Percentiles rank a stretch among this genome's conserved stretches.
Evolutionary conservation across 2,113 vertebrate species (phyloP).

Genomic region (Phaethornis superciliosus): DNA sequence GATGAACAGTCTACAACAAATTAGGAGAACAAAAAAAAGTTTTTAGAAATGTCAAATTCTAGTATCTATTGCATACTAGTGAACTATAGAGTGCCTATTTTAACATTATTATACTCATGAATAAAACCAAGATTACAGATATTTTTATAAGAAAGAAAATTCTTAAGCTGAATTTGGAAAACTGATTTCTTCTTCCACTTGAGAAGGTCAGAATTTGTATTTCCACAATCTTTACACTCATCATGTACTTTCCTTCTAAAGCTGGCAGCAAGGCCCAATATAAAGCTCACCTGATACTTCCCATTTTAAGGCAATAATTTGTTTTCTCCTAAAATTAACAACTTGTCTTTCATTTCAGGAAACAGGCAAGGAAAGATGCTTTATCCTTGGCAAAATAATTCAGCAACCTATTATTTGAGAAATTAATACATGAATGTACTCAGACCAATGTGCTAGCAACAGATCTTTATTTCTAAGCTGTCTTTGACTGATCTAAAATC

Average conservation of each 20-base stretch:
- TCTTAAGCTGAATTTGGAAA: slow-evolving; percentile 36
- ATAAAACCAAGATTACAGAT: not conserved
- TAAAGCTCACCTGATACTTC: not conserved
- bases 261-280: not conserved
- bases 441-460: not conserved
- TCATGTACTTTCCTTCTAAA: not conserved
- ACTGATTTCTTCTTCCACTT: slow-evolving; percentile 39
- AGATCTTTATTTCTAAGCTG: not conserved
- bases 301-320: not conserved
- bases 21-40: slow-evolving; percentile 20
- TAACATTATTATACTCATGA: not conserved
- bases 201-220: slow-evolving; percentile 50
- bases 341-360: not conserved
- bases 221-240: slow-evolving; percentile 2
- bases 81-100: not conserved
- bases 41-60: slow-evolving; percentile 56
- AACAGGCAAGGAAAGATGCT: not conserved
- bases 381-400: not conserved
- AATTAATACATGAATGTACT: not conserved
- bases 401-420: not conserved
- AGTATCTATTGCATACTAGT: not conserved
- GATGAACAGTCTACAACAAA: slow-evolving; percentile 44
- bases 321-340: not conserved
- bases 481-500: not conserved
- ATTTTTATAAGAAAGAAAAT: not conserved